Percentiles rank a stretch among this genome's conserved stretches.
Conservation (phyloP, 2,888 invertebrate genomes). For the Tetranychus piercei region DNA sequence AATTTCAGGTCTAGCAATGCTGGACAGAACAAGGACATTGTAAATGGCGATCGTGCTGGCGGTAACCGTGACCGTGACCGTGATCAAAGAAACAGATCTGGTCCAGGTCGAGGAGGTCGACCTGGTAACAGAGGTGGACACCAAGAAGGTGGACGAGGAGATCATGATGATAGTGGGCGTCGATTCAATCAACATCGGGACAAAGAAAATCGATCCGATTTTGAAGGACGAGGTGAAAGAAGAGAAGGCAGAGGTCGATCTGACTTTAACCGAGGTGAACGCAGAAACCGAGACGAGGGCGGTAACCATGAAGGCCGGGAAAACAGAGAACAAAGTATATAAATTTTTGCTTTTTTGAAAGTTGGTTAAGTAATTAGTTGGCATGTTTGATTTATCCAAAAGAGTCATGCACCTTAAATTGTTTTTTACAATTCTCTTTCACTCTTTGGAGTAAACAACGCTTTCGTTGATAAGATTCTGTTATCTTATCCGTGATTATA, state of each 20-base stretch:
- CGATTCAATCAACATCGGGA: background rate
- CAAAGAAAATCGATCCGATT: background rate
- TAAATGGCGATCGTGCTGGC: background rate
- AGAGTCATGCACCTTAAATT: no score
- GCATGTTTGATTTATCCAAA: no score
- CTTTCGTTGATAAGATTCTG: no score
- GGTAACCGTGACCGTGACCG: background rate
- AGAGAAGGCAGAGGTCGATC: constrained; percentile 17
- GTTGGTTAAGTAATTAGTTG: no score
- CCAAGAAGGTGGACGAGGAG: background rate
- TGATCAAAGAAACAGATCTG: background rate
- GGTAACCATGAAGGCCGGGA: constrained; percentile 18
- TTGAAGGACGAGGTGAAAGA: background rate
- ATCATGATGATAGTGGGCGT: background rate
- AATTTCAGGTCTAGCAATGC: background rate
- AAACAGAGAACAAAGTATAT: background rate
- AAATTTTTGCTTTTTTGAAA: no score
- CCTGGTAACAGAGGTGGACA: background rate
- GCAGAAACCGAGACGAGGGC: constrained; percentile 7
- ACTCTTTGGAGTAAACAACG: no score
- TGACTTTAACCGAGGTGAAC: constrained; percentile 25
- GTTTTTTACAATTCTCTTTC: background rate
- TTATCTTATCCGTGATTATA: no score
- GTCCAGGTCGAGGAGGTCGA: background rate
- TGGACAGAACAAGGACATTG: background rate